Base-by-base conservation (phyloP, 2,113 vertebrate species). In the Bagarius yarrelli region DNA sequence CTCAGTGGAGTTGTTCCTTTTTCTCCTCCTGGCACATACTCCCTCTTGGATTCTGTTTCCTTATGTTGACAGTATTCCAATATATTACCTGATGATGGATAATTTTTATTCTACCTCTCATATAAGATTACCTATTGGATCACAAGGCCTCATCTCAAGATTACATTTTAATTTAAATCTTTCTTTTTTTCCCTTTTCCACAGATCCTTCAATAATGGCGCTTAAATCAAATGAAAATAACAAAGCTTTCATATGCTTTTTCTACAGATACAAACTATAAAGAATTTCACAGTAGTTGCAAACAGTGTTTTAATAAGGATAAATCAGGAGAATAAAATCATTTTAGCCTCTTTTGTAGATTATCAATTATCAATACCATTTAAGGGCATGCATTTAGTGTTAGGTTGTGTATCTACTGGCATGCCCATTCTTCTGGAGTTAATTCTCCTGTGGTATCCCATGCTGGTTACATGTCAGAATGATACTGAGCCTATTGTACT, bases 401-500 rank as follows among this genome's bases (percentile, higher is more conserved):
- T 73, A 61, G 57, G 78, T 44, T 59, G 36, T 66, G 34, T 44
- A 23, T 23, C 25, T 4, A 60, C 47, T 78, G 77, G 83, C 32
- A 78, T 89, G 80, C 83, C 87, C 59, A 36, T 47, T 27, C 8
- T 91, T 53, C 80, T 90, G 81, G 66, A 18, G 69, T 66, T 88
- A 69, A 66, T 91, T 74, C 79, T 91, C 61, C 32, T 92, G 34
- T 88, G 86, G 87, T 87, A 84, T 8, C 89, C 91, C 4, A 44
- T 72, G 69, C 82, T 73, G 69, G 87, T 87, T n/a, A 75, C 69
- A 74, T 89, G 83, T 55, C 93, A 94, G 88, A 94, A 94, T 79
- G 93, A 94, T 88, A 94, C 93, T 0, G 93, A 94, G 87, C 93
- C 93, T 71, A 93, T 94, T 73, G 91, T 94, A 34, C 89, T 94